Conservation (phyloP, 1,140 invertebrate genomes). For the Tribolium castaneum region DNA sequence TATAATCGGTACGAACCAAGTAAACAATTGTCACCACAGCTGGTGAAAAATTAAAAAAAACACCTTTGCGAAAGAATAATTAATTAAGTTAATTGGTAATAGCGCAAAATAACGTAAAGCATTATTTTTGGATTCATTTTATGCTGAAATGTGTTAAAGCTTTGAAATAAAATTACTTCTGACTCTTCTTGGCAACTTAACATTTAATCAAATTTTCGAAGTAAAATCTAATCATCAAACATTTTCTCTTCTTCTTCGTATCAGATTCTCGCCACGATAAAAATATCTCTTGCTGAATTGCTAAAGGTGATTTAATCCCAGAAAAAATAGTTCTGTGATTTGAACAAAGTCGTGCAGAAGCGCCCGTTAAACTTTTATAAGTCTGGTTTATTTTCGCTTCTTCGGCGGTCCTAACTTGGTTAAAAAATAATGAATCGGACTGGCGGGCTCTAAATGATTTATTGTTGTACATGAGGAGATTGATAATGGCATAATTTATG, state of each 20-base stretch:
- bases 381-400: neutral
- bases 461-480: too few relatives aligned
- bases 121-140: neutral
- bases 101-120: too few relatives aligned
- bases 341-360: neutral
- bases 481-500: neutral
- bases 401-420: neutral
- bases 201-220: neutral
- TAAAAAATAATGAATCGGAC: neutral
- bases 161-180: neutral
- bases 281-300: neutral
- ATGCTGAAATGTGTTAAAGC: neutral
- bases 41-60: too few relatives aligned
- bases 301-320: neutral
- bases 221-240: constrained; percentile 5
- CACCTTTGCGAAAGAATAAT: too few relatives aligned
- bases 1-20: too few relatives aligned
- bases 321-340: neutral
- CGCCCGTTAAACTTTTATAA: neutral
- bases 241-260: neutral
- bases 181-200: neutral
- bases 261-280: neutral
- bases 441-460: too few relatives aligned
- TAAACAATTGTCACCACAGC: too few relatives aligned
- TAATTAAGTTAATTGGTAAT: too few relatives aligned